These are phyloP conservation scores for Caenorhabditis sp. DNA, from an alignment of 2,888 invertebrate species.

Conservation along the genomic window DNA sequence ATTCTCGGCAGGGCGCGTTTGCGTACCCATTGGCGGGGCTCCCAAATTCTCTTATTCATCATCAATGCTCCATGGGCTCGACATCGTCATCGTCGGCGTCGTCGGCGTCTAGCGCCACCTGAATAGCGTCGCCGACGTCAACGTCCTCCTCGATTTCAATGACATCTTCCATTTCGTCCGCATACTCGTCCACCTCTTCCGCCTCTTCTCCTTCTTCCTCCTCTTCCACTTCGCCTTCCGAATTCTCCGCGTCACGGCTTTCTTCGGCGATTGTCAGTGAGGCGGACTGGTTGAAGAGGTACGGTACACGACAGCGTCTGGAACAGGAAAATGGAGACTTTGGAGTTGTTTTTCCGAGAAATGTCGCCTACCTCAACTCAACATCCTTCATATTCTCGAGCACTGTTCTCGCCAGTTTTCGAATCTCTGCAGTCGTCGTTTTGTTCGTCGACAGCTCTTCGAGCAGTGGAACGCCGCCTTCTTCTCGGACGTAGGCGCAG, in stretches of 20 bases:
- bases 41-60: no score
- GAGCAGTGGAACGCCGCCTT: slow-evolving; percentile 90
- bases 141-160: not conserved
- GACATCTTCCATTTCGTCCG: not conserved
- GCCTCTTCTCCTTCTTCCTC: not conserved
- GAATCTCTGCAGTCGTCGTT: slow-evolving; percentile 62
- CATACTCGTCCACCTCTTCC: not conserved
- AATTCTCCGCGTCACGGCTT: not conserved
- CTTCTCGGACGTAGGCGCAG: slow-evolving; percentile 91
- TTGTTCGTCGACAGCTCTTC: slow-evolving; percentile 84
- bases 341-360: not conserved
- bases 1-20: no score
- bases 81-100: no score
- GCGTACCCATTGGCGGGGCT: no score
- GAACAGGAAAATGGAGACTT: not conserved
- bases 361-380: slow-evolving; percentile 54
- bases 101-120: not conserved
- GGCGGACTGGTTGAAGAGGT: not conserved
- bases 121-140: not conserved
- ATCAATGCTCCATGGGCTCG: slow-evolving; percentile 3
- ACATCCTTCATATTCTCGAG: slow-evolving; percentile 68
- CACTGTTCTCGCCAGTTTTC: slow-evolving; percentile 67
- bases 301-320: not conserved
- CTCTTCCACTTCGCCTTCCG: not conserved
- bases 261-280: not conserved